Base-by-base conservation (phyloP, 2,113 vertebrate genomes). In the Furnarius figulus region DNA sequence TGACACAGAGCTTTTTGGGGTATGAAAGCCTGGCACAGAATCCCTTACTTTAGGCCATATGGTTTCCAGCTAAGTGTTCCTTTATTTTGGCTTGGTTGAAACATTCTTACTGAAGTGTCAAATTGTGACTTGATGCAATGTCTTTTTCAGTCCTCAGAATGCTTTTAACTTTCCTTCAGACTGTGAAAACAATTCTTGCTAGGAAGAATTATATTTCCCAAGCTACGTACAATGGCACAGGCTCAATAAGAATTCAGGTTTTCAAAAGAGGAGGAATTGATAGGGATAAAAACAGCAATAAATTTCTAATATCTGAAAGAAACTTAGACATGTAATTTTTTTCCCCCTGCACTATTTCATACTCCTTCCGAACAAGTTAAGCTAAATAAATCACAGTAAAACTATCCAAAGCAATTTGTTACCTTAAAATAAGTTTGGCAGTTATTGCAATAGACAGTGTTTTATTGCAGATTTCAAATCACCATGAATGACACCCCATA, bases 391-490 rank as follows among this genome's bases (percentile, higher is more conserved):
- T 97, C 93, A 91, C 77, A 37, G 44, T 58, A 79, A 77, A 92
- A 89, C 80, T 73, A 91, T 58, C 89, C 77, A 80, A 79, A 83
- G 84, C 62, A 86, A 96, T 97, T 95, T 87, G 93, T 94, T 94
- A 97, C 84, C 86, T 96, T 95, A 95, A 93, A 95, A 91, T 93
- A 95, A 96, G 91, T 93, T 95, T 95, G 96, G 92, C 94, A 90
- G 94, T 82, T 90, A 77, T 47, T 86, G 92, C 94, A 92, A 77
- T 18, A 93, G 96, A 86, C 88, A 93, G 65, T 97, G 80, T 84
- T 96, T 96, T 95, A 95, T 67, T 95, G 93, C 86, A 81, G 90
- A 90, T 89, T 93, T 95, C 93, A 95, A 92, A 96, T 96, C 95
- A 95, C 76, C 83, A 84, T 74, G 89, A 95, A 71, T 94, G 96